Evolutionary conservation across 2,888 invertebrate genomes (phyloP).

Genomic region (Chalcosyrphus nemorum): DNA sequence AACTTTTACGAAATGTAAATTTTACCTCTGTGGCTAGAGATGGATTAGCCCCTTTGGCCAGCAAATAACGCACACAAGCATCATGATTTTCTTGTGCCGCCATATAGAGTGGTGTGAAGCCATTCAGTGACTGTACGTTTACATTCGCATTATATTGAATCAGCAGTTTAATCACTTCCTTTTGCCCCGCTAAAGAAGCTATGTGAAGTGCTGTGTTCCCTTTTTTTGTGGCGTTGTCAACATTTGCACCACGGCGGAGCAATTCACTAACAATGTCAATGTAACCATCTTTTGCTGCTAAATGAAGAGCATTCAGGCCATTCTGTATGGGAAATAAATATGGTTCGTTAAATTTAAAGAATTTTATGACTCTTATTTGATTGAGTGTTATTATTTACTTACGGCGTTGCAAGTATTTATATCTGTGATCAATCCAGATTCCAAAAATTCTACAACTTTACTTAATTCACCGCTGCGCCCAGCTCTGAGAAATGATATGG

Average conservation of each 20-base stretch:
- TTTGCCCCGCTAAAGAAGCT: slow-evolving; percentile 98
- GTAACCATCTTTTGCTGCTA: slow-evolving; percentile 99
- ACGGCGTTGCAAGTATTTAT: slow-evolving; percentile 99
- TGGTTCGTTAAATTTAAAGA: no score
- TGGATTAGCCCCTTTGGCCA: slow-evolving; percentile 97
- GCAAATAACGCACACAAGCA: slow-evolving; percentile 93
- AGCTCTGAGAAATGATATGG: slow-evolving; percentile 97
- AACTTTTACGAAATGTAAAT: slow-evolving; percentile 27
- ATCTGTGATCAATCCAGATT: slow-evolving; percentile 92
- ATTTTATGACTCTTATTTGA: no score
- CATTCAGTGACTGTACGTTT: slow-evolving; percentile 98
- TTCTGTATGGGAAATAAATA: slow-evolving; percentile 86
- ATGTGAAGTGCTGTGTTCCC: slow-evolving; percentile 98
- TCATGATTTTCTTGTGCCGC: slow-evolving; percentile 99
- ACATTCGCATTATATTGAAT: slow-evolving; percentile 96
- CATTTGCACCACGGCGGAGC: slow-evolving; percentile 93
- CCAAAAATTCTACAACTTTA: slow-evolving; percentile 96
- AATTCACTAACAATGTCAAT: slow-evolving; percentile 95
- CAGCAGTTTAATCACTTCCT: slow-evolving; percentile 94
- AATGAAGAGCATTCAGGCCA: slow-evolving; percentile 97
- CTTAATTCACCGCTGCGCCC: slow-evolving; percentile 98
- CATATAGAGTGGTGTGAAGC: slow-evolving; percentile 99
- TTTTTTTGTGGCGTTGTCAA: slow-evolving; percentile 98
- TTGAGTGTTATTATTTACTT: slow-evolving; percentile 81
- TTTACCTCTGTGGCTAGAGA: slow-evolving; percentile 96